Evolutionary conservation across 2,888 invertebrate species (phyloP), one percentile per base, ranked within the genome.

Genomic region (Morpho helenor): DNA sequence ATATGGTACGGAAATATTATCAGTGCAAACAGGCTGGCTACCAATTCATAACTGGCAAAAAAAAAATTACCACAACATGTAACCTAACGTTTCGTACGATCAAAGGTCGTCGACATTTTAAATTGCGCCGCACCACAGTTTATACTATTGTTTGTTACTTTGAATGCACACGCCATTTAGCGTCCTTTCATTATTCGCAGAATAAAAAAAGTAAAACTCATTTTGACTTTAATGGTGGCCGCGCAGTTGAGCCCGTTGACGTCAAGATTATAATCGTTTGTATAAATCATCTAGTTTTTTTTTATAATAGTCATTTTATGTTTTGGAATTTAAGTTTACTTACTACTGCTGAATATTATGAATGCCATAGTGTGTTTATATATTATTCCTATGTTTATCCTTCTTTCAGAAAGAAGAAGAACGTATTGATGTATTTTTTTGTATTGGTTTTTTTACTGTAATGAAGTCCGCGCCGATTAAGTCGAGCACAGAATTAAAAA

Each of bases 181-280:
- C 45, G 56, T 50, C 45, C 56, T 51, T 59, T 59, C 57, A 56
- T 57, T 62, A 56, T 56, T 39, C 43, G 39, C 44, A 59, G 62
- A 62, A 64, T 7, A 47, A 43, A 47, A 47, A 47, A 43, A 51
- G n/a, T 22, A 51, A 7, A 59, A 62, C 49, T 60, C 58, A 57
- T 50, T 56, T 52, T 60, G 57, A 10, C 45, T 62, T 59, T 60
- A 62, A 64, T 60, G 52, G 53, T 44, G 53, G 59, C 54, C 59
- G 62, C 60, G 60, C 60, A 55, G 59, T 58, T 60, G 58, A 62
- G 57, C 57, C 60, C 53, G 40, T 56, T 63, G 57, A 59, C 58
- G 64, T 62, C 62, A 60, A 59, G 64, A 62, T 62, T 48, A 16
- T 60, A 52, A 64, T 62, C 62, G 52, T 39, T 23, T 39, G 49